Percentiles rank a stretch among this genome's conserved stretches.
These are phyloP conservation scores for Sebastes reedi DNA, from an alignment of 2,797 vertebrate genomes.

Conservation along the genomic window DNA sequence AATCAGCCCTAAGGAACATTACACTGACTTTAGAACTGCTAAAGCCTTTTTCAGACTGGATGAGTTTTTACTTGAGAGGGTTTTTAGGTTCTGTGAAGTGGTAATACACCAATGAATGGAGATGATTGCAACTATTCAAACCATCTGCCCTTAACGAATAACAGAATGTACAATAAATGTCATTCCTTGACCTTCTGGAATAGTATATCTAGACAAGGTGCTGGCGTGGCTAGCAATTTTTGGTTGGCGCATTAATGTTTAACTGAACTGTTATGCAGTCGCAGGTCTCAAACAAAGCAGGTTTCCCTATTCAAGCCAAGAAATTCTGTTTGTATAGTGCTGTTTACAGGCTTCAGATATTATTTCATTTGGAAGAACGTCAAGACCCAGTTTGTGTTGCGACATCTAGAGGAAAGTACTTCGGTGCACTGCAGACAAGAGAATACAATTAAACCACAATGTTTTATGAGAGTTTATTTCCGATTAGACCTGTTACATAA, in stretches of 20 bases:
- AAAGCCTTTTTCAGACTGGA: not conserved
- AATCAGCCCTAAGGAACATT: constrained; percentile 13
- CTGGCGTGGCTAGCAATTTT: constrained; percentile 6
- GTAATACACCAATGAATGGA: not conserved
- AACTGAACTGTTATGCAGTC: constrained; percentile 12
- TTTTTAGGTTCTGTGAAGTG: not conserved
- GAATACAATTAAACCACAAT: not conserved
- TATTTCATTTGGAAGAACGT: not conserved
- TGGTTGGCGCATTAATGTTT: constrained; percentile 45
- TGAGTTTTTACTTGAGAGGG: not conserved
- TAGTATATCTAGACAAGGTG: not conserved
- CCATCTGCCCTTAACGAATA: not conserved
- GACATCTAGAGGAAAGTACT: constrained; percentile 2
- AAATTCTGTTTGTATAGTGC: not conserved
- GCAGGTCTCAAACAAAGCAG: constrained; percentile 35
- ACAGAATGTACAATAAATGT: not conserved
- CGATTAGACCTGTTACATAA: not conserved
- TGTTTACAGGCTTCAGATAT: not conserved
- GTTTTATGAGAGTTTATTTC: not conserved
- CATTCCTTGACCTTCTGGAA: not conserved
- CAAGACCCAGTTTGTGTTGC: not conserved
- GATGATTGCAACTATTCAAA: not conserved
- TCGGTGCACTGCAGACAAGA: not conserved
- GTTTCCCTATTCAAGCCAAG: not conserved
- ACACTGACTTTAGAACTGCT: constrained; percentile 2